A percentile compares a stretch with the other conserved stretches of the same genome.
phyloP scores from a whole-genome alignment of 2,113 vertebrate species.

The Sander lucioperca region DNA sequence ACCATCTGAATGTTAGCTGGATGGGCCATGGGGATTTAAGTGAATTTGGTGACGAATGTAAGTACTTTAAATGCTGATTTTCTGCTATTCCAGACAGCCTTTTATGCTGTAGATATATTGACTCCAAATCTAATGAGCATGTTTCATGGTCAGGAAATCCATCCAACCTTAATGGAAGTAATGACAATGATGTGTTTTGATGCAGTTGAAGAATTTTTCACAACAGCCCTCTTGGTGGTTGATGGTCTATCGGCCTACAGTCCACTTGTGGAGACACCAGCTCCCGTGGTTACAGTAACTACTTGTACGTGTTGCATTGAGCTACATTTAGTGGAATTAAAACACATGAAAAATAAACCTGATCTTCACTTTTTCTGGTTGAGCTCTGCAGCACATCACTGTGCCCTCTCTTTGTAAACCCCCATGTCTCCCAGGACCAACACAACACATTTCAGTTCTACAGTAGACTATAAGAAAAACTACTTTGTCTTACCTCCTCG shows the following conservation, averaged over 20 bases:
- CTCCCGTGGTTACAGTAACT: not conserved
- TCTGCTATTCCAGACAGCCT: not conserved
- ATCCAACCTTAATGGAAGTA: not conserved
- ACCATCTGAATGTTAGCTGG: not conserved
- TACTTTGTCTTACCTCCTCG: conserved; percentile 71
- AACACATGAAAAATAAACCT: not conserved
- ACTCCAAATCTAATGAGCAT: not conserved
- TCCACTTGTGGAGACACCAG: not conserved
- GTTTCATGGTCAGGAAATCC: not conserved
- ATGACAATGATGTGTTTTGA: not conserved
- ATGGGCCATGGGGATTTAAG: not conserved
- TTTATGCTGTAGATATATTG: not conserved
- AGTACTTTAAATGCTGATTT: not conserved
- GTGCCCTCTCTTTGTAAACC: not conserved
- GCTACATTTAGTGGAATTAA: not conserved
- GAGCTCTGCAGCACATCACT: not conserved
- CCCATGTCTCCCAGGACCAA: not conserved
- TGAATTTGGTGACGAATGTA: too few relatives aligned
- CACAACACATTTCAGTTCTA: not conserved
- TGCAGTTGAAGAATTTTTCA: not conserved
- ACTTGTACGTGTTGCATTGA: not conserved
- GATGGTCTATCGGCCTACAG: not conserved
- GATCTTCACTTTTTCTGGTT: not conserved
- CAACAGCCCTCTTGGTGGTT: not conserved
- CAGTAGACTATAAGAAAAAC: not conserved